phyloP scores from a whole-genome alignment of 2,113 vertebrate species.

The Burhinus bistriatus region DNA sequence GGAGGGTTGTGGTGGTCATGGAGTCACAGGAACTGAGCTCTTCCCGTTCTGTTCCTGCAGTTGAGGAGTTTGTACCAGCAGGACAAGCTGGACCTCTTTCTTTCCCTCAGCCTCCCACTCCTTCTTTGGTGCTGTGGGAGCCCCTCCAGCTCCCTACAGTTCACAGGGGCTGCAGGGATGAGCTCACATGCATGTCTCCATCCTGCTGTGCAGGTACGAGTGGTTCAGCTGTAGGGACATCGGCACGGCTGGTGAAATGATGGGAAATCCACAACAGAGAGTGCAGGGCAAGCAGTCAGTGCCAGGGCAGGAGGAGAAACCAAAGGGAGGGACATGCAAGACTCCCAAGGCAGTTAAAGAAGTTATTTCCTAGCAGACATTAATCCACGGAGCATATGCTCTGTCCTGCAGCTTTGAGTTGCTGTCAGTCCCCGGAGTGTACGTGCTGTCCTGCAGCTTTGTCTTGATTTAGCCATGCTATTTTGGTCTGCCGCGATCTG shows the following conservation, averaged over 20 bases:
- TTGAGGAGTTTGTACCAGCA: neutral
- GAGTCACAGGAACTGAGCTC: neutral
- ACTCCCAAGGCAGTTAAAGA: neutral
- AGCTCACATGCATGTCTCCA: neutral
- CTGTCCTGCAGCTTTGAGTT: neutral
- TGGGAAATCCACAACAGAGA: neutral
- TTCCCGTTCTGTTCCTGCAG: neutral
- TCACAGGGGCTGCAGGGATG: neutral
- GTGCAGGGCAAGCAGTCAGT: neutral
- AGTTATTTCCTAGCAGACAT: neutral
- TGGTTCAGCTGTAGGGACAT: neutral
- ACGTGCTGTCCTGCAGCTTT: neutral
- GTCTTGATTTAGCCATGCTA: neutral
- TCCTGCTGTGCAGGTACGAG: neutral
- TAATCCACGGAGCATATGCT: neutral
- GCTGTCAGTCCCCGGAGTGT: neutral
- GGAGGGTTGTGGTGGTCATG: neutral
- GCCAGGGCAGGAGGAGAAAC: neutral
- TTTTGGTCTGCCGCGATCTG: neutral
- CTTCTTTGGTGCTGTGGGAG: neutral
- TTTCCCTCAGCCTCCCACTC: neutral
- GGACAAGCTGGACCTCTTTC: neutral
- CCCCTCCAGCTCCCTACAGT: neutral
- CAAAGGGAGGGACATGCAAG: neutral
- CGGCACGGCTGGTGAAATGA: neutral